Evolutionary conservation across 2,797 vertebrate species (phyloP).

Genomic region (Steatocranus sp.): DNA sequence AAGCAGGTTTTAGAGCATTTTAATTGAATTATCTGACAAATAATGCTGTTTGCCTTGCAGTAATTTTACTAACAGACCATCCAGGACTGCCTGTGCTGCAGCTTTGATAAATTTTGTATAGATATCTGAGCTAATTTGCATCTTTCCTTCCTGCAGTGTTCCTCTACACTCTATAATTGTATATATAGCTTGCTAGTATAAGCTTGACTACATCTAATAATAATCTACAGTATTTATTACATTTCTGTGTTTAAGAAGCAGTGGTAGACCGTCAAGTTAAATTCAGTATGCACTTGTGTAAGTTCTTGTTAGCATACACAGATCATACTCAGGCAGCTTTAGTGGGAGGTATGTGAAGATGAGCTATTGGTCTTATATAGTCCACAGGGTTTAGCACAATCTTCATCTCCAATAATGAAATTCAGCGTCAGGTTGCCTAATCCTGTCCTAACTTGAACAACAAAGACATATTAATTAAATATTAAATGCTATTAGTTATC

Average conservation of each 20-base stretch:
- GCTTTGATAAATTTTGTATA: neutral
- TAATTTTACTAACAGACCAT: neutral
- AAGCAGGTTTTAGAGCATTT: neutral
- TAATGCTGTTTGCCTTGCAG: neutral
- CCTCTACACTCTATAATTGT: neutral
- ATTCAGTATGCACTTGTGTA: neutral
- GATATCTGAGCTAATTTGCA: neutral
- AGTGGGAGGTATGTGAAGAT: neutral
- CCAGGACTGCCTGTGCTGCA: neutral
- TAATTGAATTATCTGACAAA: neutral
- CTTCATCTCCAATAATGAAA: neutral
- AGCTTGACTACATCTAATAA: neutral
- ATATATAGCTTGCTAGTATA: neutral
- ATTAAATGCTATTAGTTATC: neutral
- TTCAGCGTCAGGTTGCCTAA: neutral
- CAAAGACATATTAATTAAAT: neutral
- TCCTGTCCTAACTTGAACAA: neutral
- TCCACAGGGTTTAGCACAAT: neutral
- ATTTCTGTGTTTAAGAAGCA: neutral
- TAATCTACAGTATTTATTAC: neutral
- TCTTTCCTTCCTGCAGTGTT: neutral
- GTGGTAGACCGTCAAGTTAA: neutral
- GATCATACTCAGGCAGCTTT: neutral
- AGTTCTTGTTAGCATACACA: neutral
- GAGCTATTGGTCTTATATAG: neutral